Evolutionary conservation across 64 coral and sea anemone species (phyloP).

Genomic region (Trachythela sp.): DNA sequence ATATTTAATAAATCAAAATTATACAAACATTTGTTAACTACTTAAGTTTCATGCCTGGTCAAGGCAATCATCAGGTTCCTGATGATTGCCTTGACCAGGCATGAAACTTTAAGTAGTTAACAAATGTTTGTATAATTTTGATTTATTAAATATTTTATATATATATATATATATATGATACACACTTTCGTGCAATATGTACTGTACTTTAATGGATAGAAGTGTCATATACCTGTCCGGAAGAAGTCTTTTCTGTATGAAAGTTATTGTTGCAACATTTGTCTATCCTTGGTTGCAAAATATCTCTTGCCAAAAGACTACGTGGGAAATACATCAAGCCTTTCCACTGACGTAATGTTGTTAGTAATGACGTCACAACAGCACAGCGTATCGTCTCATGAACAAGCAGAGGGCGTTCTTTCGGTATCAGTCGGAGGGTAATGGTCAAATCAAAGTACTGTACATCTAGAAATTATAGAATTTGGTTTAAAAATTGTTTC

Average conservation of each 20-base stretch:
- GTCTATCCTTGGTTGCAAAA: slow-evolving; percentile 59
- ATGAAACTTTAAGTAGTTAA: too few relatives aligned
- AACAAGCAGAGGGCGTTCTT: background rate
- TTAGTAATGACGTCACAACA: slow-evolving; percentile 61
- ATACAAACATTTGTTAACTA: too few relatives aligned
- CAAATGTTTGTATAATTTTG: too few relatives aligned
- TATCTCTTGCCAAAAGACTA: slow-evolving; percentile 65
- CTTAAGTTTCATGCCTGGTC: too few relatives aligned
- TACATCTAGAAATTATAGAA: background rate
- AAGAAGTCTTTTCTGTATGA: background rate
- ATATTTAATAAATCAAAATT: too few relatives aligned
- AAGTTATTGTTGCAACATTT: background rate
- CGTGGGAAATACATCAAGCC: slow-evolving; percentile 60
- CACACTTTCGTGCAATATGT: too few relatives aligned
- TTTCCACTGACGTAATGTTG: slow-evolving; percentile 59
- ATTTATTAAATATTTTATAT: too few relatives aligned
- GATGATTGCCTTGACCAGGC: too few relatives aligned
- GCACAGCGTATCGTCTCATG: background rate
- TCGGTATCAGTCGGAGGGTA: background rate
- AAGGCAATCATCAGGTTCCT: too few relatives aligned
- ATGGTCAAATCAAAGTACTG: background rate
- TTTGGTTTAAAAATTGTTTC: background rate
- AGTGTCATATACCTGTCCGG: background rate
- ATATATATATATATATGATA: too few relatives aligned
- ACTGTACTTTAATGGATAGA: background rate